Conservation (phyloP, 2,888 invertebrate species). For the Agelastica alni region DNA sequence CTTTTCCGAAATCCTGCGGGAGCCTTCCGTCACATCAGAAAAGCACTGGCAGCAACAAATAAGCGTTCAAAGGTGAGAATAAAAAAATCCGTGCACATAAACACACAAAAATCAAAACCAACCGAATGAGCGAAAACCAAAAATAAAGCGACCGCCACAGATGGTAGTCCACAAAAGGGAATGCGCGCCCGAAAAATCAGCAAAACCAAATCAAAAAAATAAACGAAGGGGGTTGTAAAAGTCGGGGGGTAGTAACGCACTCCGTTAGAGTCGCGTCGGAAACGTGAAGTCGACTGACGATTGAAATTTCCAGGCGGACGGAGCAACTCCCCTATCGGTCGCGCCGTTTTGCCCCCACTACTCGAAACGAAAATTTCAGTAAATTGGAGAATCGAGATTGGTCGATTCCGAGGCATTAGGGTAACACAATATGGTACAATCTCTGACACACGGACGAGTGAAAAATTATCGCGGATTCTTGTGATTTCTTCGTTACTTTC, state of each 20-base stretch:
- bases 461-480: constrained; percentile 26
- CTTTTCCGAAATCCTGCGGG: constrained; percentile 2
- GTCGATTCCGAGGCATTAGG: constrained; percentile 36
- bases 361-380: constrained; percentile 39
- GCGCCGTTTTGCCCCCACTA: constrained; percentile 30
- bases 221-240: constrained; percentile 29
- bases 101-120: constrained; percentile 1
- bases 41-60: neutral
- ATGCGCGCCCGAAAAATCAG: constrained; percentile 8
- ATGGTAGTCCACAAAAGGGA: neutral
- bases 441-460: constrained; percentile 27
- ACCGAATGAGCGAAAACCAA: neutral
- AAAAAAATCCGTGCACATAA: neutral
- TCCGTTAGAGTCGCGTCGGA: constrained; percentile 21
- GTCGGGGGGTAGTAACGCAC: constrained; percentile 26
- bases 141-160: constrained; percentile 3
- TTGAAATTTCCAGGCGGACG: constrained; percentile 14
- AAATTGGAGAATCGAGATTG: constrained; percentile 44
- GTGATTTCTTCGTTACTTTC: constrained; percentile 1
- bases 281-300: constrained; percentile 36
- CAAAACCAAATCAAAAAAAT: constrained; percentile 21
- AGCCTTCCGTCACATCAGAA: constrained; percentile 10
- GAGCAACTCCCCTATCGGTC: constrained; percentile 35
- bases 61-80: neutral
- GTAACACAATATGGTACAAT: constrained; percentile 39